Evolutionary conservation across 1,140 invertebrate species (phyloP).

Genomic region (Cydia splendana): DNA sequence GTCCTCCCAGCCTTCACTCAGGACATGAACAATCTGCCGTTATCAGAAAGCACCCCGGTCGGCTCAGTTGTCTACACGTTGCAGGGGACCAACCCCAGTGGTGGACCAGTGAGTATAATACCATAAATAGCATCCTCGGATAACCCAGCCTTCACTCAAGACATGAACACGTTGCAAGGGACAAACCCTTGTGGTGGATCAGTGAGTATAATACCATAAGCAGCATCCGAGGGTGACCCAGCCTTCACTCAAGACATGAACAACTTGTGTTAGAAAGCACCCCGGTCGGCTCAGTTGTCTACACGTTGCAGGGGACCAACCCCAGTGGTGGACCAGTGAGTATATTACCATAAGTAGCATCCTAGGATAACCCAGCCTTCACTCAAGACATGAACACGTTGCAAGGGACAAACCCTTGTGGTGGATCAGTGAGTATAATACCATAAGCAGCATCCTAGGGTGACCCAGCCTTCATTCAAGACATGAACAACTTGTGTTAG

Average conservation of each 20-base stretch:
- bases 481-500: conserved; percentile 88
- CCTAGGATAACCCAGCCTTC: conserved; percentile 70
- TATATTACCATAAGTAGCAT: not conserved
- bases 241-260: conserved; percentile 86
- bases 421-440: no score
- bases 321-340: conserved; percentile 83
- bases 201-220: not conserved
- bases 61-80: conserved; percentile 88
- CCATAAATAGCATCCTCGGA: no score
- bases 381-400: no score
- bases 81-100: conserved; percentile 90
- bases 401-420: no score
- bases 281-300: conserved; percentile 87
- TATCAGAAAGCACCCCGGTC: conserved; percentile 88
- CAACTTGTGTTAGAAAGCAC: conserved; percentile 88
- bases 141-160: conserved; percentile 79
- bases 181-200: no score
- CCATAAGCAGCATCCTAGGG: conserved; percentile 68
- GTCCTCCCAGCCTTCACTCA: conserved; percentile 85
- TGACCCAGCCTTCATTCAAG: conserved; percentile 83
- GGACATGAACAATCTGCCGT: conserved; percentile 86
- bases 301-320: conserved; percentile 88
- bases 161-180: no score
- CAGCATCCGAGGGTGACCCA: conserved; percentile 80
- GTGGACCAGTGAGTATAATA: conserved; percentile 56